A percentile compares a stretch with the other conserved stretches of the same genome.
These are phyloP conservation scores for Apodemus agrarius DNA, from an alignment of 2,797 vertebrate genomes.

Conservation along the genomic window DNA sequence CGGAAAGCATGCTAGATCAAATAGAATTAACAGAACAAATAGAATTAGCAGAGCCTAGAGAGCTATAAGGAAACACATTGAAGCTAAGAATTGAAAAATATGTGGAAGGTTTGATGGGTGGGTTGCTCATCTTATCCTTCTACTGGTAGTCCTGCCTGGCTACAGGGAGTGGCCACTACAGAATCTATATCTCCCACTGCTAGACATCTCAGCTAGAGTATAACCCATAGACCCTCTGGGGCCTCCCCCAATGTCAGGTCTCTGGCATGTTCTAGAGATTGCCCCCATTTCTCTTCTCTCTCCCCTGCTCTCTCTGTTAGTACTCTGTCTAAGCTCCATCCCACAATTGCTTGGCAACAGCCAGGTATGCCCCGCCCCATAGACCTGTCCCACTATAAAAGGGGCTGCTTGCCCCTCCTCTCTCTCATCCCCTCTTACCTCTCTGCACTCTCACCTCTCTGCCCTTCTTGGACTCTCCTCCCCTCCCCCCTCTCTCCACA, in stretches of 20 bases:
- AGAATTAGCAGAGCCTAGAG: background rate
- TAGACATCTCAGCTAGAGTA: background rate
- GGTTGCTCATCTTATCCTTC: background rate
- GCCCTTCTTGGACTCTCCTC: no score
- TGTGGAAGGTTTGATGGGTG: background rate
- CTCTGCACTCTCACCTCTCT: no score
- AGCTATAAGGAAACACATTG: background rate
- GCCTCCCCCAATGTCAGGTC: background rate
- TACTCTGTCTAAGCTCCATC: no score
- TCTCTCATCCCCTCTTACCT: no score
- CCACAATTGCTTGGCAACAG: no score
- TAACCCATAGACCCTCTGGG: background rate
- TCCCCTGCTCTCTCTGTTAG: background rate
- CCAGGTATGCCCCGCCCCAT: no score
- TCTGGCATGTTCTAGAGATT: background rate
- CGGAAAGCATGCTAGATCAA: constrained; percentile 17
- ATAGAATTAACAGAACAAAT: background rate
- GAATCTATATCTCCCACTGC: background rate
- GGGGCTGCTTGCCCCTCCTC: no score
- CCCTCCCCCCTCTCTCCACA: no score
- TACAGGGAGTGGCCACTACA: background rate
- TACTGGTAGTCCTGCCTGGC: background rate
- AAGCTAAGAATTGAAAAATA: background rate
- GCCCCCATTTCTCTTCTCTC: background rate
- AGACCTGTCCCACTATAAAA: no score